A percentile compares a stretch with the other conserved stretches of the same genome.
phyloP scores from a whole-genome alignment of 2,888 invertebrate species.

The Agriopis marginaria region DNA sequence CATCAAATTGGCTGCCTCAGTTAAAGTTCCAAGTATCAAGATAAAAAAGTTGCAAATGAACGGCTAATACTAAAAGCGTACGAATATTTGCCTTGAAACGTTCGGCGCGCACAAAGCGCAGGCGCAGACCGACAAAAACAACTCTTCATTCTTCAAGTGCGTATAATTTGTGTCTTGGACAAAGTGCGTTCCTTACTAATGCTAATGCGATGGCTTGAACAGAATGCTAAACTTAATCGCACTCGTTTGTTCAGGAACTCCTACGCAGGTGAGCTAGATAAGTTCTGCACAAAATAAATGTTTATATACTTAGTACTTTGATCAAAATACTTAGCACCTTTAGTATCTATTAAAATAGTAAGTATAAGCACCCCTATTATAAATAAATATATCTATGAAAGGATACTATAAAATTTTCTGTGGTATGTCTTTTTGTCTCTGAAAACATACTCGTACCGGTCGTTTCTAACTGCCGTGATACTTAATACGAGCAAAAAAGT shows the following conservation, averaged over 20 bases:
- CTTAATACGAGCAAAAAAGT: slow-evolving; percentile 8
- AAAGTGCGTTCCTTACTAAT: slow-evolving; percentile 48
- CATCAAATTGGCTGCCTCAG: slow-evolving; percentile 30
- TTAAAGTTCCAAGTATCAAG: slow-evolving; percentile 58
- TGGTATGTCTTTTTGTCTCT: no score
- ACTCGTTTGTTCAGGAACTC: not conserved
- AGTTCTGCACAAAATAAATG: not conserved
- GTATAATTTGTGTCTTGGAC: slow-evolving; percentile 69
- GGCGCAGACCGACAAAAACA: slow-evolving; percentile 67
- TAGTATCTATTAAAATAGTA: no score
- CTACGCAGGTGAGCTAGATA: not conserved
- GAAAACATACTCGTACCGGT: no score
- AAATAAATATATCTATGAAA: no score
- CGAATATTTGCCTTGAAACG: slow-evolving; percentile 71
- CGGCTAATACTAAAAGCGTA: slow-evolving; percentile 61
- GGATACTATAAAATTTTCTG: no score
- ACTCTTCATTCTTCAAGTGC: slow-evolving; percentile 66
- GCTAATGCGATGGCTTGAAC: slow-evolving; percentile 10
- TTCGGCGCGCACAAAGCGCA: slow-evolving; percentile 74
- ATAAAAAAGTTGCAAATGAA: slow-evolving; percentile 67
- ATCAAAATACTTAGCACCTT: no score
- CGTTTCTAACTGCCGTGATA: not conserved
- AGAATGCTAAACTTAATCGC: not conserved
- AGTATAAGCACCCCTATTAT: no score
- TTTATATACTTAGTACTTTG: no score